Conservation (phyloP, 2,113 vertebrate species). For the Oreotragus oreotragus region DNA sequence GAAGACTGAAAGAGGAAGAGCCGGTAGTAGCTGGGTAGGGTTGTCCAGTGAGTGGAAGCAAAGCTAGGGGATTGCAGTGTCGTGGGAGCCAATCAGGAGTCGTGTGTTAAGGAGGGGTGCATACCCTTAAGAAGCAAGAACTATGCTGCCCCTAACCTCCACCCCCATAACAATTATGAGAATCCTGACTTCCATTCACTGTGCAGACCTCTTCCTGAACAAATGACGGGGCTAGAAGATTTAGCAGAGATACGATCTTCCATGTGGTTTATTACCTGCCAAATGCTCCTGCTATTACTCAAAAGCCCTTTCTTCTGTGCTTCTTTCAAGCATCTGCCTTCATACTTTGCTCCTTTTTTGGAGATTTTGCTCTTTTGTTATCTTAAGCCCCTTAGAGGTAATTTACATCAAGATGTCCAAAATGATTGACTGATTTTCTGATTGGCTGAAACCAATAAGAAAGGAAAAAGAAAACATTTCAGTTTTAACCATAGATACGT, state of each 20-base stretch:
- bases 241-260: accelerated
- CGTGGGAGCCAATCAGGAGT: background rate
- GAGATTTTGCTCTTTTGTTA: background rate
- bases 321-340: background rate
- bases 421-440: background rate
- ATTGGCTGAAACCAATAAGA: background rate
- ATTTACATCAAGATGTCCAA: background rate
- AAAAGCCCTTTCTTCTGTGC: background rate
- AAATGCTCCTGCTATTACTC: background rate
- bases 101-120: background rate
- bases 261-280: background rate
- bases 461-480: background rate
- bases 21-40: background rate
- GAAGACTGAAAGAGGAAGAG: background rate
- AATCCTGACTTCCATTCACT: background rate
- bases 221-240: background rate
- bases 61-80: background rate
- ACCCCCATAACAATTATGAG: background rate
- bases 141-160: background rate
- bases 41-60: background rate
- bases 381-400: background rate
- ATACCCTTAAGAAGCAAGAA: background rate
- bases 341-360: background rate
- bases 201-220: background rate
- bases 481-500: background rate